Base-by-base conservation (phyloP, 2,113 vertebrate genomes). In the Ciconia boyciana region DNA sequence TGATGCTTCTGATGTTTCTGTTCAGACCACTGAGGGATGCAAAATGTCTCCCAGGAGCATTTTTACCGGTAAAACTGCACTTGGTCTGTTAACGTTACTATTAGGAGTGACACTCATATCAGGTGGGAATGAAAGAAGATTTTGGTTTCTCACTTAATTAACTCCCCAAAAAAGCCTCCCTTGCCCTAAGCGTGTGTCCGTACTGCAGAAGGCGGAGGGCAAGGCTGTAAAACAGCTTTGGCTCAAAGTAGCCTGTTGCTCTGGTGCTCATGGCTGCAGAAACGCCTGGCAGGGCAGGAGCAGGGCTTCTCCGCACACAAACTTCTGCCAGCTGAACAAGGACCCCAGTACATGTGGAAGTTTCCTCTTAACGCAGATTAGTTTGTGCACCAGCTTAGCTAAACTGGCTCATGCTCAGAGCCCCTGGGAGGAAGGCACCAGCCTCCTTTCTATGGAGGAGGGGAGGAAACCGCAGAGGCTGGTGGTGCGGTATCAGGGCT, bases 1-100 rank as follows among this genome's bases (percentile, higher is more conserved):
- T 98, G 98, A 98, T 97, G 98, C 97, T 82, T 96, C 97, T 97
- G 95, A n/a, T 91, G 66, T 74, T 97, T 97, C 87, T 68, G 78
- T 48, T 92, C 92, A 58, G 90, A 69, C 71, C 74, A 44, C 66
- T 68, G 96, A 93, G 92, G 95, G 91, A 55, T 83, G 86, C 65
- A 61, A 44, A 89, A 93, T 85, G 86, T 90, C 83, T 97, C 96
- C 94, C 79, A 43, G 83, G 92, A 95, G 93, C 51, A 5, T 89
- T 96, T 87, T 93, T 55, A 83, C 44, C 55, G 10, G 76, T 32
- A 52, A 81, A 91, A 26, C 80, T 31, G 24, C 69, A 8, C 90
- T 92, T 5, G 52, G 32, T 62, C 86, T 68, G 79, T 81, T 96
- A 85, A 25, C 4, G 2, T n/a, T 52, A 36, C 79, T 81, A 1